Evolutionary conservation across 1,140 invertebrate genomes (phyloP).

Genomic region (Drosophila saltans): DNA sequence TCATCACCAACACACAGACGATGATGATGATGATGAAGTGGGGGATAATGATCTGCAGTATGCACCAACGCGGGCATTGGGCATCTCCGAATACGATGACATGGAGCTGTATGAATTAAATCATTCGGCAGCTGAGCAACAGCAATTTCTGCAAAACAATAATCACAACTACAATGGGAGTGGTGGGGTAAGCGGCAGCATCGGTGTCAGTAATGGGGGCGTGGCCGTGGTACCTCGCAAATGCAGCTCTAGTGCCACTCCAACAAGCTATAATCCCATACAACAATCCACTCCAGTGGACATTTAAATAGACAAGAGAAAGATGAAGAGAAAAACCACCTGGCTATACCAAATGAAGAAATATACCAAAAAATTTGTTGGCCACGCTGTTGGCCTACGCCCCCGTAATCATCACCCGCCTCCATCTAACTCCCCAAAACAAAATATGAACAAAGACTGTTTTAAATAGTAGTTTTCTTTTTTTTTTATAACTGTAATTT

Average conservation of each 20-base stretch:
- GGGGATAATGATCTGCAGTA: conserved; percentile 52
- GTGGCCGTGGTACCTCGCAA: conserved; percentile 48
- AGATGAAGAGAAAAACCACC: neutral
- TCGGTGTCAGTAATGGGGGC: neutral
- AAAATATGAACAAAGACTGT: conserved; percentile 73
- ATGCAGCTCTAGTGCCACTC: conserved; percentile 39
- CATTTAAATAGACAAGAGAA: conserved; percentile 41
- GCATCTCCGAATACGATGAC: conserved; percentile 64
- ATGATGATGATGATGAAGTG: conserved; percentile 43
- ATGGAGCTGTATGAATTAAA: conserved; percentile 60
- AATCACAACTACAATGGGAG: conserved; percentile 71
- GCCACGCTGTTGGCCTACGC: conserved; percentile 27
- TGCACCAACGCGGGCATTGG: conserved; percentile 53
- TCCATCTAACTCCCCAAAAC: conserved; percentile 30
- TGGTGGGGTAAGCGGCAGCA: conserved; percentile 29
- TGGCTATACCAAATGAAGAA: conserved; percentile 53
- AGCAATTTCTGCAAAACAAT: conserved; percentile 70
- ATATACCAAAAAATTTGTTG: conserved; percentile 47
- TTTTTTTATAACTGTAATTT: conserved; percentile 39
- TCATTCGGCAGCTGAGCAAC: conserved; percentile 47
- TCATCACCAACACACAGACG: conserved; percentile 23
- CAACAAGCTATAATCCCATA: conserved; percentile 53
- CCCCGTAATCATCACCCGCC: conserved; percentile 25
- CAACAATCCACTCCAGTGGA: conserved; percentile 59
- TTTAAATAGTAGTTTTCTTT: conserved; percentile 63